phyloP scores from a whole-genome alignment of 2,113 vertebrate species.

The Vanacampus margaritifer region DNA sequence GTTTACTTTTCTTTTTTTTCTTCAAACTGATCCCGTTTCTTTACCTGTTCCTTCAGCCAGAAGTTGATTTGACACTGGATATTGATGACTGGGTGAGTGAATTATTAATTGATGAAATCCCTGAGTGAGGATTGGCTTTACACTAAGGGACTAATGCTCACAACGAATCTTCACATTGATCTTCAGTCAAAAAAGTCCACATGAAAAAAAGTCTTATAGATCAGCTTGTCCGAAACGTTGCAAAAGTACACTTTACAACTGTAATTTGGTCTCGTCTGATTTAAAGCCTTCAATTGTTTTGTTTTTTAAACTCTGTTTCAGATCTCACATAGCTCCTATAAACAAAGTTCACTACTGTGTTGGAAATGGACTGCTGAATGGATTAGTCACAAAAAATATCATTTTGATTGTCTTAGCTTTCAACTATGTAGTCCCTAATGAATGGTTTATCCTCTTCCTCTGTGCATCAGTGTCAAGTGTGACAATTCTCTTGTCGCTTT shows the following conservation, averaged over 20 bases:
- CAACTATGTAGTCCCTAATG: neutral
- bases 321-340: neutral
- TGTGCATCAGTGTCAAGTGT: neutral
- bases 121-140: neutral
- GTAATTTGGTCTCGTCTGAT: neutral
- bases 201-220: too few relatives aligned
- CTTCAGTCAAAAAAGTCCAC: too few relatives aligned
- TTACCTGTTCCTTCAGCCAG: neutral
- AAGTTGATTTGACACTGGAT: neutral
- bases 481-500: neutral
- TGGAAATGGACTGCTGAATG: neutral
- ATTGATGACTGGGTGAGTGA: neutral
- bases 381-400: neutral
- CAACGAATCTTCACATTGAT: too few relatives aligned
- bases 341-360: neutral
- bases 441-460: neutral
- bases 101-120: neutral
- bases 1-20: neutral
- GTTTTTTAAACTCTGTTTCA: too few relatives aligned
- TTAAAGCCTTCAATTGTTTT: too few relatives aligned
- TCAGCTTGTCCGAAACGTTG: too few relatives aligned
- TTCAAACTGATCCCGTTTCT: neutral
- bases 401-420: neutral
- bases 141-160: too few relatives aligned
- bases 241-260: neutral